Conservation (phyloP, 1,140 invertebrate species). For the Bombus terrestris region DNA sequence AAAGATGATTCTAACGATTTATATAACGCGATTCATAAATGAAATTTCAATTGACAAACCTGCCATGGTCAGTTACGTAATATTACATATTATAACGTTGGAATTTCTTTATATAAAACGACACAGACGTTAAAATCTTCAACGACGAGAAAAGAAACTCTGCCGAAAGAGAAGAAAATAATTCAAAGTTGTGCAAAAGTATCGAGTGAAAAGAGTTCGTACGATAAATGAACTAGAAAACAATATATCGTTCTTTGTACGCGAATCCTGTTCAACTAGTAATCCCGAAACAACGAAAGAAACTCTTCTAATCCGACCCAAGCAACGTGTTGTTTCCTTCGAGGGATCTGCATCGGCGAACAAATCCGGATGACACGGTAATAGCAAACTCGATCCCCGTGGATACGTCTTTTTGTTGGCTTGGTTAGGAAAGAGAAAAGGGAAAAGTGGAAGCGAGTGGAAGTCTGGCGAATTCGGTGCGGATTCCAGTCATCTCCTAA, state of each 20-base stretch:
- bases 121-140: neutral
- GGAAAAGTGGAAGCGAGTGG: neutral
- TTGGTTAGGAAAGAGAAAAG: no score
- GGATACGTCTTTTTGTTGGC: neutral
- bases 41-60: neutral
- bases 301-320: neutral
- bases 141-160: neutral
- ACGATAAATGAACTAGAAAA: neutral
- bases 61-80: neutral
- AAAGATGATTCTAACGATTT: neutral
- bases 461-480: neutral
- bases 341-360: constrained; percentile 2
- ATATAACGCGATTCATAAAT: neutral
- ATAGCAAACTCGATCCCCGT: neutral
- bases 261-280: neutral
- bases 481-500: constrained; percentile 15
- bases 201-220: neutral
- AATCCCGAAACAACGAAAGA: neutral
- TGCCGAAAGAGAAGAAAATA: no score
- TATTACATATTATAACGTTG: neutral
- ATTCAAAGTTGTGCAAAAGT: fast-evolving
- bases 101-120: neutral
- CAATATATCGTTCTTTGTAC: neutral
- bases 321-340: neutral
- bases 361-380: constrained; percentile 17